Conservation (phyloP, 2,797 vertebrate genomes). For the Mormyrops boulengeri region DNA sequence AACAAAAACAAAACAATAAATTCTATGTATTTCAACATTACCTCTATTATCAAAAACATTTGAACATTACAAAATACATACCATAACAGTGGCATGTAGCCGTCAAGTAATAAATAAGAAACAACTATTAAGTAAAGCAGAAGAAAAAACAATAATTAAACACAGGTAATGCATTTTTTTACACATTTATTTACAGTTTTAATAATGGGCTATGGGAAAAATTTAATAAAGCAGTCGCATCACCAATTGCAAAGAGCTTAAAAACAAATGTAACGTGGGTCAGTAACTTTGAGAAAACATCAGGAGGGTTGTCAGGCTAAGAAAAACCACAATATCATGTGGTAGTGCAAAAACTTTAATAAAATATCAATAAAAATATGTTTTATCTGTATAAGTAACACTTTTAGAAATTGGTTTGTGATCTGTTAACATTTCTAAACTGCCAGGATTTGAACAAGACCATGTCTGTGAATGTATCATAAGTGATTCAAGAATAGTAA, state of each 20-base stretch:
- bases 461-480: background rate
- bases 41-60: background rate
- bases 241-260: background rate
- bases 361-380: background rate
- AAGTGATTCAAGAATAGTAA: background rate
- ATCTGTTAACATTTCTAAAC: background rate
- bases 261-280: background rate
- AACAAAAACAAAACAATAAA: background rate
- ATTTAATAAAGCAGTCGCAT: too few species aligned
- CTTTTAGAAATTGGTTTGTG: background rate
- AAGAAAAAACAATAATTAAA: background rate
- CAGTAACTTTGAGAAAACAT: background rate
- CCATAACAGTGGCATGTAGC: background rate
- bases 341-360: background rate
- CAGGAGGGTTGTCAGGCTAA: background rate
- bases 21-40: background rate
- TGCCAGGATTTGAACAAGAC: background rate
- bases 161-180: background rate
- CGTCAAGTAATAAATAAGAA: background rate
- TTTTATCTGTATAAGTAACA: background rate
- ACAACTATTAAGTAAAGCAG: background rate
- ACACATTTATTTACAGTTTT: background rate
- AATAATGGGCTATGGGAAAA: background rate
- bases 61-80: background rate
- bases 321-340: background rate